Percentiles rank a stretch among this genome's conserved stretches.
These are phyloP conservation scores for silkworm (Bombyx mori) DNA, from an alignment of 1,140 invertebrate genomes.

Conservation along the genomic window ASM3026992v2 NC_085128.1:62501-63000, in stretches of 20 bases:
- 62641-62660: conserved; percentile 81
- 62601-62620: conserved; percentile 98
- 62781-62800: no score
- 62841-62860: no score
- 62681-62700: conserved; percentile 96
- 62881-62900: no score
- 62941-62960: no score
- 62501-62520: conserved; percentile 98
- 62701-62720: conserved; percentile 97
- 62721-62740: conserved; percentile 87
- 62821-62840: no score
- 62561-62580: conserved; percentile 99
- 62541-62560: conserved; percentile 95
- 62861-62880: no score
- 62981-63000: no score
- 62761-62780: conserved; percentile 32
- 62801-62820: no score
- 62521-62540: conserved; percentile 99
- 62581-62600: conserved; percentile 93
- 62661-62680: conserved; percentile 93
- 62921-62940: no score
- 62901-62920: no score
- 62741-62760: no score
- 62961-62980: no score
- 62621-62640: conserved; percentile 89